Evolutionary conservation across 53 echinoderm and acorn worm genomes (phyloP).

Genomic region (Pentamera pediparva): DNA sequence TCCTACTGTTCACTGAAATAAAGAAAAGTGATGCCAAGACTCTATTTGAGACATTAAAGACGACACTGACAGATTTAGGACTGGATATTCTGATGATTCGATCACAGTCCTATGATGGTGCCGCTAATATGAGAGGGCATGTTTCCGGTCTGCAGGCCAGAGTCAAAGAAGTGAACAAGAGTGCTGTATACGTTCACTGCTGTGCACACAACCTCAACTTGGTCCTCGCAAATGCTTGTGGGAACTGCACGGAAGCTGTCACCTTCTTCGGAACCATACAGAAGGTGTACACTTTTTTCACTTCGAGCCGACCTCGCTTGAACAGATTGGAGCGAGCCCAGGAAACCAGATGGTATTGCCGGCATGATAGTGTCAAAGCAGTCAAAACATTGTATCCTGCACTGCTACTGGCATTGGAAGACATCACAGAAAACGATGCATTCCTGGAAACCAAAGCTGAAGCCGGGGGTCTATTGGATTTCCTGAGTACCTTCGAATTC

Average conservation of each 20-base stretch:
- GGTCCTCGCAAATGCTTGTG: background rate
- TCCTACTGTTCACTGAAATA: no score
- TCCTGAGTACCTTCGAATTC: background rate
- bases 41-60: no score
- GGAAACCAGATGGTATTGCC: constrained; percentile 24
- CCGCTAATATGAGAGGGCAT: constrained; percentile 26
- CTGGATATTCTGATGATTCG: no score
- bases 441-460: background rate
- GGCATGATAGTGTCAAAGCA: background rate
- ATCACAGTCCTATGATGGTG: no score
- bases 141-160: background rate
- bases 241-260: background rate
- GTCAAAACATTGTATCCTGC: constrained; percentile 10
- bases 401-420: background rate
- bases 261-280: constrained; percentile 1
- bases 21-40: no score
- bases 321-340: background rate
- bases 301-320: background rate
- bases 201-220: background rate
- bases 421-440: background rate
- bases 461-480: background rate
- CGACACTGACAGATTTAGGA: no score
- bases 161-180: background rate
- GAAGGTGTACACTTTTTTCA: constrained; percentile 20
- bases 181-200: no score